Evolutionary conservation across 2,113 vertebrate species (phyloP).

Genomic region (Datnioides undecimradiatus): DNA sequence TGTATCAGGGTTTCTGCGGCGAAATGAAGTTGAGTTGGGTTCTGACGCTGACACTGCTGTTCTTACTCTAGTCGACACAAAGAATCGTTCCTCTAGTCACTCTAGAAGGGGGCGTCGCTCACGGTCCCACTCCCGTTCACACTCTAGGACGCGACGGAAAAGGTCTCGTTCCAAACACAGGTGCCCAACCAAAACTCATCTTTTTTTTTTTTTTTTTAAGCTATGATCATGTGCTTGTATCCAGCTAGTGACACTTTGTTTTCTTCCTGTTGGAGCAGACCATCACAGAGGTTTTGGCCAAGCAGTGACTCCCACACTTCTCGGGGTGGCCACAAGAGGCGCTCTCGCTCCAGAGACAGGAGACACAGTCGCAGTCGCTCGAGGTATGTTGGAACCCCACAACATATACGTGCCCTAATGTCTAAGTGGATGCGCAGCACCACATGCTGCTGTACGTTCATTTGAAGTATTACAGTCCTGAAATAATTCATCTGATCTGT

Average conservation of each 20-base stretch:
- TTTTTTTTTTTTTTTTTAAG: background rate
- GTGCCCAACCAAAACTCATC: conserved; percentile 62
- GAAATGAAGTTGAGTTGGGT: background rate
- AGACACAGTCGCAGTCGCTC: conserved; percentile 89
- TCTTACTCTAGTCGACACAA: conserved; percentile 71
- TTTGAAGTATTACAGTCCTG: background rate
- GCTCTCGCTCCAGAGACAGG: conserved; percentile 89
- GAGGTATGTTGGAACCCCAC: conserved; percentile 71
- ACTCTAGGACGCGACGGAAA: conserved; percentile 89
- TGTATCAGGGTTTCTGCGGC: background rate
- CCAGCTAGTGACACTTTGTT: background rate
- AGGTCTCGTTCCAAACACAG: conserved; percentile 92
- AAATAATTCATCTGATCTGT: background rate
- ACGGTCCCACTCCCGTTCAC: conserved; percentile 88
- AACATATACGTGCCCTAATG: no score
- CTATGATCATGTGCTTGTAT: background rate
- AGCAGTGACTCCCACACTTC: conserved; percentile 86
- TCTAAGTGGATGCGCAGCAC: background rate
- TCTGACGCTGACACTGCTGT: background rate
- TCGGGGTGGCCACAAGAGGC: conserved; percentile 87
- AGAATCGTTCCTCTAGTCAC: conserved; percentile 84
- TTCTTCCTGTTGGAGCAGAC: conserved; percentile 79
- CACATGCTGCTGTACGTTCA: background rate
- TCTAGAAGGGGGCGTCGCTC: conserved; percentile 84
- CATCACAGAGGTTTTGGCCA: conserved; percentile 85